These are phyloP conservation scores for Stramonita haemastoma DNA, from an alignment of 2,888 invertebrate species.

Conservation along the genomic window DNA sequence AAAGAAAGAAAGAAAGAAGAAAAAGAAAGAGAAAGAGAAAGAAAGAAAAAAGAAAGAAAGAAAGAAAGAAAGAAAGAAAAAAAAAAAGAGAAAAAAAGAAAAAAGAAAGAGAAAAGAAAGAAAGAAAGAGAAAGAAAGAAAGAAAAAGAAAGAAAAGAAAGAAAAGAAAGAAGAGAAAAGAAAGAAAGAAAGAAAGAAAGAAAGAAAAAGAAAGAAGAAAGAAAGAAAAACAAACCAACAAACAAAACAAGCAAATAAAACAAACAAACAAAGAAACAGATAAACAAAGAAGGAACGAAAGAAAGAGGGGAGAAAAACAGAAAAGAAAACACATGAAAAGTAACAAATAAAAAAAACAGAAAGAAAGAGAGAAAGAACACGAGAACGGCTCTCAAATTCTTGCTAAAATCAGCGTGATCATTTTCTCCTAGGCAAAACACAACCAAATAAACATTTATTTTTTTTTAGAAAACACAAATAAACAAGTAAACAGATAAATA, in stretches of 20 bases:
- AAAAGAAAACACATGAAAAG: too few relatives aligned
- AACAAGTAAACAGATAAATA: too few relatives aligned
- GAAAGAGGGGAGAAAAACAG: too few relatives aligned
- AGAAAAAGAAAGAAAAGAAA: not conserved
- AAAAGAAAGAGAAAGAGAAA: not conserved
- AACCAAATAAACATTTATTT: too few relatives aligned
- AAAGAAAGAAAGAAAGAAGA: not conserved
- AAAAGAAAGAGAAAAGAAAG: not conserved
- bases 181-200: not conserved
- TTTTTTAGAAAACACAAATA: too few relatives aligned
- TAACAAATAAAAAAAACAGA: too few relatives aligned
- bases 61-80: not conserved
- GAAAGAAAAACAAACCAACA: not conserved
- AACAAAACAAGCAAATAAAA: not conserved
- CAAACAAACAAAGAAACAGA: not conserved
- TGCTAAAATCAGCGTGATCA: too few relatives aligned
- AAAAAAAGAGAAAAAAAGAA: not conserved
- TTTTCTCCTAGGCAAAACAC: too few relatives aligned
- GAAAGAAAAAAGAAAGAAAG: not conserved
- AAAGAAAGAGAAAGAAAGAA: not conserved
- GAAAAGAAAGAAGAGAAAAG: not conserved
- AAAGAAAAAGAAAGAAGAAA: not conserved
- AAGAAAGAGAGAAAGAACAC: too few relatives aligned
- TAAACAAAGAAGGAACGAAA: too few relatives aligned
- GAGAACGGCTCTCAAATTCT: too few relatives aligned